These are phyloP conservation scores for Taeniopygia guttata DNA, from an alignment of 2,797 vertebrate species.

Conservation along the genomic window DNA sequence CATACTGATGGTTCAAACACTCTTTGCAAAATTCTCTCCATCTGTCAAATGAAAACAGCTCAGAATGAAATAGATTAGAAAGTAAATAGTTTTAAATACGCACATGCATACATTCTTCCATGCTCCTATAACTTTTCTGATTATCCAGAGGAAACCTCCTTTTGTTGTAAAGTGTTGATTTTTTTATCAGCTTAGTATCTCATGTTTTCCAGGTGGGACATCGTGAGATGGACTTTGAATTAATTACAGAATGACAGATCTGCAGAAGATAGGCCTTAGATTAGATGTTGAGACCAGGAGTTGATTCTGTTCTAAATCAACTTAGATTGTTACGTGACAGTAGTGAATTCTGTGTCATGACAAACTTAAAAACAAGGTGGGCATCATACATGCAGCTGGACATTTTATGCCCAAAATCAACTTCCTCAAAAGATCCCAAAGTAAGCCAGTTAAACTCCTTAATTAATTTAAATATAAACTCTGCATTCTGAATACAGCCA, in stretches of 20 bases:
- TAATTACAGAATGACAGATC: background rate
- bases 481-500: background rate
- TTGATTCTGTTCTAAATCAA: background rate
- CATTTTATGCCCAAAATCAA: background rate
- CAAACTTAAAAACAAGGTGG: background rate
- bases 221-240: background rate
- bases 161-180: background rate
- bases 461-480: background rate
- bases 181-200: background rate
- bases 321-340: rapidly evolving
- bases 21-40: background rate
- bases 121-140: background rate
- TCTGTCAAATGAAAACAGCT: background rate
- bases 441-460: background rate
- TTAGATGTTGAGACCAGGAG: background rate
- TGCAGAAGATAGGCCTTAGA: background rate
- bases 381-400: background rate
- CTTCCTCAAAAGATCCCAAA: background rate
- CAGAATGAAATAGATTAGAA: background rate
- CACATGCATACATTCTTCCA: background rate
- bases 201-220: background rate
- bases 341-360: background rate
- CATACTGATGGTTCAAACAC: background rate
- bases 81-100: background rate
- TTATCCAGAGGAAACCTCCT: background rate